Base-by-base conservation (phyloP, 2,797 vertebrate genomes). In the Cetoscarus ocellatus region DNA sequence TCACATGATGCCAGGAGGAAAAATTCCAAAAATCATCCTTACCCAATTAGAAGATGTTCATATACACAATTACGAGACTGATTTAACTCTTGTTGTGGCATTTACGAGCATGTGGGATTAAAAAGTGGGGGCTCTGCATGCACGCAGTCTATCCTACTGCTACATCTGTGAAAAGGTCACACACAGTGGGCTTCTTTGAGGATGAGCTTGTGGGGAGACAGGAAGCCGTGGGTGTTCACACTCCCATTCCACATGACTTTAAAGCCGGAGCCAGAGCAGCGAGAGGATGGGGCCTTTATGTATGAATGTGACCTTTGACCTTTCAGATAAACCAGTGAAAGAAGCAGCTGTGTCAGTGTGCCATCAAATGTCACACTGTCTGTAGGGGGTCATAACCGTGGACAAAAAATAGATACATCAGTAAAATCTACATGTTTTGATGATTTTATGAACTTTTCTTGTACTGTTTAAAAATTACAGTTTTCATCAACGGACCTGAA, bases 131-230 rank as follows among this genome's bases (percentile, higher is more conserved):
- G 70, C 48, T 59, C 67, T 63, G 51, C 39, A 59, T 73, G 45
- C 34, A 54, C 11, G 35, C 27, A 27, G 38, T 7, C 38, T 61
- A 19, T 12, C 7, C 43, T 47, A 0, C 48, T 45, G 53, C 3
- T 19, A 63, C 56, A 51, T 72, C 12, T 72, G 70, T 79, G 79
- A 56, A 84, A 84, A 85, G 78, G 78, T 79, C 67, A 57, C 58
- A 18, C 56, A 59, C 64, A 60, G 39, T 17, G 57, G 50, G 70
- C 60, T 19, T 70, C 60, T 64, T 63, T 68, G 51, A 69, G 54
- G 67, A 62, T 45, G 42, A 67, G 40, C 45, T 19, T 52, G 48
- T 52, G 67, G 54, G 66, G 61, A 78, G 72, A 77, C 78, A 83
- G 77, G 73, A 83, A 70, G 67, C 73, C 42, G 38, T 8, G 59